Base-by-base conservation (phyloP, 2,888 invertebrate species). In the Seira musarum region DNA sequence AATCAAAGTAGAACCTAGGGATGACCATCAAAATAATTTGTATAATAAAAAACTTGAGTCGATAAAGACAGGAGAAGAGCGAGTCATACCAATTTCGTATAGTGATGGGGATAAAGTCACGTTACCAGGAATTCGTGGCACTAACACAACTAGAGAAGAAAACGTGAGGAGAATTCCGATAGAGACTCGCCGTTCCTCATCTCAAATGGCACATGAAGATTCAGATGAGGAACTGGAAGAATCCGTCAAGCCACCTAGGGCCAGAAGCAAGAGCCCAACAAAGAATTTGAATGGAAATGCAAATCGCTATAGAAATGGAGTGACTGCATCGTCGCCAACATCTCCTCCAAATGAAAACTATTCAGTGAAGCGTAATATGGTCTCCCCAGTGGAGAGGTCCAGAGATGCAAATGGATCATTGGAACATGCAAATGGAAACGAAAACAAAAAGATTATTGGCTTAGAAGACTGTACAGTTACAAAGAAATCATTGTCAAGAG, bases 211-310 rank as follows among this genome's bases (percentile, higher is more conserved):
- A 13, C 73, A 73, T 2, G 78, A 64, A 10, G 77, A 78, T 70
- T 73, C 69, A 15, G 76, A 76, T 24, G 77, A 77, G 22, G 68
- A 77, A 30, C 24, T 1, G 17, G 49, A 1, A 71, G 22, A 6
- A 22, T 13, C 22, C 24, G 35, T n/a, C n/a, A n/a, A n/a, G n/a
- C n/a, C n/a, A 49, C 66, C 17, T n/a, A 53, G 64, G 17, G n/a
- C 63, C 25, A 68, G 68, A 19, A 68, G 75, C 35, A 25, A n/a
- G 25, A 77, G 64, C 40, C 65, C 65, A 65, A 65, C 65, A 15
- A 65, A 35, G 40, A 5, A 70, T 77, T 77, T 77, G 70, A 77
- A 77, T 77, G 76, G 76, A 24, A 77, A 77, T 77, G 76, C 76
- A 77, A 77, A 68, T 70, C 64, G 66, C 66, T 66, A 74, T 74